Base-by-base conservation (phyloP, 2,113 vertebrate species). In the Chaetodon auriga region DNA sequence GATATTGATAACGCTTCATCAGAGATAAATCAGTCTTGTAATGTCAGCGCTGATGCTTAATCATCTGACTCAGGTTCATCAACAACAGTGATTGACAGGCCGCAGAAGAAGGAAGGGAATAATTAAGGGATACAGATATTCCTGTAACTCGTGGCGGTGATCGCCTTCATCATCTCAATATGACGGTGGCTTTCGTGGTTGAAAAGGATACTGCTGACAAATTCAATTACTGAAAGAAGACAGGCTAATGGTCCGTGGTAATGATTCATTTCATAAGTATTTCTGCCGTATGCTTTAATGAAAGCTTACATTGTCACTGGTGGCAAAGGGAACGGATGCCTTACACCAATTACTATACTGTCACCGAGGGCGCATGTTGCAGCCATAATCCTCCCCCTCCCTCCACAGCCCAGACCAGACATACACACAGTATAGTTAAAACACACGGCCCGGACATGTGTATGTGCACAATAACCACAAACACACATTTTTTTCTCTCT, bases 211-310 rank as follows among this genome's bases (percentile, higher is more conserved):
- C 96, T 96, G 96, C 96, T 97, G 97, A 97, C 97, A 98, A 98
- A 98, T 97, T 98, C 96, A 97, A 97, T 98, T 98, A 97, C 96
- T 95, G 95, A 94, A 97, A 96, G 97, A 95, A 96, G 96, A 97
- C 93, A 94, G 96, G 95, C 97, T 98, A 98, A 99, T 97, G 96
- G 95, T 93, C 94, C 96, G 95, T 97, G 96, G 94, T 97, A 96
- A 99, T 97, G 97, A 96, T 97, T 97, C 95, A 97, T 97, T 97
- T 97, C 94, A 96, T 96, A 96, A 96, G 96, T 96, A 95, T 97
- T 97, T 97, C 96, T 97, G 96, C 97, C 95, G 95, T 92, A 95
- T 97, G 97, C 96, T 96, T 89, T 96, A 97, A 97, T 96, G 94
- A 97, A 94, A 12, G 74, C 93, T 95, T 94, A 94, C 92, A 93